These are phyloP conservation scores for Urocyon cinereoargenteus DNA, from an alignment of 2,797 vertebrate genomes.

Conservation along the genomic window DNA sequence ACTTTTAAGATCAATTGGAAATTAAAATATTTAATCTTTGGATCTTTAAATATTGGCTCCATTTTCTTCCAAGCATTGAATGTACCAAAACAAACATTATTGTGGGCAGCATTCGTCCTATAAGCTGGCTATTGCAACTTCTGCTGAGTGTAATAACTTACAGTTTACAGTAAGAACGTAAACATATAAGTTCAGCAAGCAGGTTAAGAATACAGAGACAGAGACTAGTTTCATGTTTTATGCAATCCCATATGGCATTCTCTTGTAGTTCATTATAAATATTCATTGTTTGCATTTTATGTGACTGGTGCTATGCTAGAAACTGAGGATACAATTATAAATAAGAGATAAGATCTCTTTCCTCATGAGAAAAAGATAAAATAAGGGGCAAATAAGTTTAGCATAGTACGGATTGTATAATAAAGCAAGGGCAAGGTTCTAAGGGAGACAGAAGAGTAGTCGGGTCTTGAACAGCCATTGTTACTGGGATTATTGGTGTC, in stretches of 20 bases:
- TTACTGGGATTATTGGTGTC: background rate
- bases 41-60: slow-evolving; percentile 49
- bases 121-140: slow-evolving; percentile 62
- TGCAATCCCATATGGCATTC: slow-evolving; percentile 68
- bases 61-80: slow-evolving; percentile 18
- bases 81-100: slow-evolving; percentile 50
- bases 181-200: slow-evolving; percentile 51
- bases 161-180: slow-evolving; percentile 62
- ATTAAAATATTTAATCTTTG: slow-evolving; percentile 23
- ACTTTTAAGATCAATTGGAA: slow-evolving; percentile 37
- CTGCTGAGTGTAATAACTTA: slow-evolving; percentile 42
- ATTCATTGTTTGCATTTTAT: slow-evolving; percentile 69
- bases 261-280: slow-evolving; percentile 70
- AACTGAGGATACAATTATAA: slow-evolving; percentile 44
- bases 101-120: slow-evolving; percentile 8
- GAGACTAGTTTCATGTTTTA: slow-evolving; percentile 61
- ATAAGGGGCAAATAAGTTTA: slow-evolving; percentile 15
- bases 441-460: background rate
- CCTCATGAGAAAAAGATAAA: background rate
- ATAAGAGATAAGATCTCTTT: slow-evolving; percentile 36
- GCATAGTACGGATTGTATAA: background rate
- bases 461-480: background rate
- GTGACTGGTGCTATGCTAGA: slow-evolving; percentile 41
- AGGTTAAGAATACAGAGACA: slow-evolving; percentile 71
- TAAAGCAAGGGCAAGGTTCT: background rate